Percentiles rank a stretch among this genome's conserved stretches.
Conservation (phyloP, 2,888 invertebrate genomes). For the Synergus japonicus region DNA sequence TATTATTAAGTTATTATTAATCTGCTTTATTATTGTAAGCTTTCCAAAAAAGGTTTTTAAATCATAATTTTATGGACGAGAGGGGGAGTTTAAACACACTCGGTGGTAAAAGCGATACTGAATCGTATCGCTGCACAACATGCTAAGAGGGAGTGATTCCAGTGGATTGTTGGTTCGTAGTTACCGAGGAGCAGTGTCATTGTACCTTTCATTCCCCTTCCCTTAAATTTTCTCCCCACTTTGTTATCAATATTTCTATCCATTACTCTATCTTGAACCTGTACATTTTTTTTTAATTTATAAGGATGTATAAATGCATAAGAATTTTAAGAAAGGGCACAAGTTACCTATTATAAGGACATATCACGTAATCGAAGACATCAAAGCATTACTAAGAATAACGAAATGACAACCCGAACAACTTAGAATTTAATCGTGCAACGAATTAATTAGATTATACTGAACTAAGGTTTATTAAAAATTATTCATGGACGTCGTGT, state of each 20-base stretch:
- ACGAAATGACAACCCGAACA: not conserved
- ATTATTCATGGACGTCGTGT: not conserved
- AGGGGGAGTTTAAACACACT: slow-evolving; percentile 2
- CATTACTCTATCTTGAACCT: not conserved
- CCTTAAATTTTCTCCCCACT: slow-evolving; percentile 21
- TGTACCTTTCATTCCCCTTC: slow-evolving; percentile 37
- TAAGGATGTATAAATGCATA: not conserved
- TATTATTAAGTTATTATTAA: not conserved
- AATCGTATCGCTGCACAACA: slow-evolving; percentile 26
- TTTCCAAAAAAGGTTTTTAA: not conserved
- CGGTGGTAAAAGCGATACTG: slow-evolving; percentile 33
- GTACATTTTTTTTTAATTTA: no score
- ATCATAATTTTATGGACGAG: not conserved
- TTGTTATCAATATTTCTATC: not conserved
- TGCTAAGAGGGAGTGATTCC: slow-evolving; percentile 31
- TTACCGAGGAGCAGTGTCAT: slow-evolving; percentile 18
- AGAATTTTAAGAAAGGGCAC: not conserved
- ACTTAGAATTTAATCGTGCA: not conserved
- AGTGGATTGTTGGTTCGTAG: slow-evolving; percentile 10
- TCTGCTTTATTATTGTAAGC: not conserved
- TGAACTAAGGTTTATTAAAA: not conserved
- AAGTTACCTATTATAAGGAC: not conserved
- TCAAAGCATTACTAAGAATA: not conserved
- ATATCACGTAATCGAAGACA: not conserved
- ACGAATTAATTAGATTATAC: not conserved